phyloP scores from a whole-genome alignment of 2,888 invertebrate genomes.

The Macrophya annulata region DNA sequence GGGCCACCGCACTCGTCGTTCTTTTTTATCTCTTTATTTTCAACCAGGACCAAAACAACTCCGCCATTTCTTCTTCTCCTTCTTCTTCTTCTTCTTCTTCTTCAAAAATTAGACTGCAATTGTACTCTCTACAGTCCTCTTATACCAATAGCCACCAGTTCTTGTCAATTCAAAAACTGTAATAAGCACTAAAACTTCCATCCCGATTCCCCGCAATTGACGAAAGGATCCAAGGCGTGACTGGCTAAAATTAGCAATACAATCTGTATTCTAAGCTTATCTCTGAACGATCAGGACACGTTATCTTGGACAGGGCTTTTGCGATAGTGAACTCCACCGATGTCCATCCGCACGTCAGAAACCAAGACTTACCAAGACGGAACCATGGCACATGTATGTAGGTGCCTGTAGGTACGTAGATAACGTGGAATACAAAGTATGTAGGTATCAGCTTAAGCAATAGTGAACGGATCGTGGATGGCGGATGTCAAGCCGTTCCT shows the following conservation, averaged over 20 bases:
- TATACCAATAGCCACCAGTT: no score
- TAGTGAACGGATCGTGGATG: slow-evolving; percentile 79
- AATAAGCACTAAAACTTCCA: neutral
- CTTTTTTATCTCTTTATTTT: slow-evolving; percentile 10
- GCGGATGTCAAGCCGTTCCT: slow-evolving; percentile 77
- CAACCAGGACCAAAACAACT: slow-evolving; percentile 25
- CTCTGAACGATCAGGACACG: neutral
- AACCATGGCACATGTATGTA: slow-evolving; percentile 1
- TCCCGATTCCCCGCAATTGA: neutral
- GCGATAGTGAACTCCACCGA: slow-evolving; percentile 24
- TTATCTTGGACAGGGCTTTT: neutral
- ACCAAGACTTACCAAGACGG: neutral
- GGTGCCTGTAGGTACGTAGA: slow-evolving; percentile 1
- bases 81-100: neutral
- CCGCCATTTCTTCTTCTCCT: neutral
- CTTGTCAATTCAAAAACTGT: neutral
- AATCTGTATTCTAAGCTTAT: neutral
- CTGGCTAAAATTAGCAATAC: neutral
- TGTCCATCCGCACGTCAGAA: neutral
- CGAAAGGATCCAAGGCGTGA: neutral
- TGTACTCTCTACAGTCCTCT: neutral
- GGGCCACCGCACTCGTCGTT: slow-evolving; percentile 28
- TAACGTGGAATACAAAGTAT: slow-evolving; percentile 70
- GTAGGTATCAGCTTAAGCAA: slow-evolving; percentile 77
- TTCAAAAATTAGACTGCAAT: neutral